Evolutionary conservation across 2,113 vertebrate species (phyloP).

Genomic region (Peromyscus leucopus): DNA sequence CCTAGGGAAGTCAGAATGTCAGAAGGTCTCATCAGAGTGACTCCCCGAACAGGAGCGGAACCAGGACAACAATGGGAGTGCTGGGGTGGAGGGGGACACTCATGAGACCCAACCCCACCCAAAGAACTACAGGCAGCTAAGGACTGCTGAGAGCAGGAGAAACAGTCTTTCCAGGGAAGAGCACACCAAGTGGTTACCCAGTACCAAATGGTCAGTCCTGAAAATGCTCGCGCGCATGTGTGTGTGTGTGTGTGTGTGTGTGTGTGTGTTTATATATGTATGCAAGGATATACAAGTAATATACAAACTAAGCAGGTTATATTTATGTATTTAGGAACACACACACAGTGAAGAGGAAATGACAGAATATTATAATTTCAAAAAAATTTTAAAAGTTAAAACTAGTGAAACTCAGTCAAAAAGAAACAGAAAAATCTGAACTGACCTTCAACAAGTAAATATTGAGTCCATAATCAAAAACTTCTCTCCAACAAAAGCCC

Average conservation of each 20-base stretch:
- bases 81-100: not conserved
- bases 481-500: slow-evolving; percentile 57
- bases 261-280: not conserved
- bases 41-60: not conserved
- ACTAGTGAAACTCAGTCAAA: slow-evolving; percentile 25
- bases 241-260: too few relatives aligned
- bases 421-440: slow-evolving; percentile 54
- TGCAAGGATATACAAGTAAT: not conserved
- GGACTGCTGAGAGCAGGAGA: not conserved
- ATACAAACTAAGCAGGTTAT: not conserved
- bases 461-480: slow-evolving; percentile 58
- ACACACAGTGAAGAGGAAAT: not conserved
- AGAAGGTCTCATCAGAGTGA: too few relatives aligned
- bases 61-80: not conserved
- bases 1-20: not conserved
- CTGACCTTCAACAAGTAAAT: slow-evolving; percentile 62
- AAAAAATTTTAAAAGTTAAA: not conserved
- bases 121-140: not conserved
- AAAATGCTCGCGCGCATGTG: not conserved
- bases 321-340: not conserved
- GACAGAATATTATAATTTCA: not conserved
- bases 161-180: not conserved
- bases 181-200: not conserved
- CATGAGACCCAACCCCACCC: not conserved
- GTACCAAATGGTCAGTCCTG: not conserved